These are phyloP conservation scores for Galendromus occidentalis DNA, from an alignment of 1,140 invertebrate species.

Conservation along the genomic window DNA sequence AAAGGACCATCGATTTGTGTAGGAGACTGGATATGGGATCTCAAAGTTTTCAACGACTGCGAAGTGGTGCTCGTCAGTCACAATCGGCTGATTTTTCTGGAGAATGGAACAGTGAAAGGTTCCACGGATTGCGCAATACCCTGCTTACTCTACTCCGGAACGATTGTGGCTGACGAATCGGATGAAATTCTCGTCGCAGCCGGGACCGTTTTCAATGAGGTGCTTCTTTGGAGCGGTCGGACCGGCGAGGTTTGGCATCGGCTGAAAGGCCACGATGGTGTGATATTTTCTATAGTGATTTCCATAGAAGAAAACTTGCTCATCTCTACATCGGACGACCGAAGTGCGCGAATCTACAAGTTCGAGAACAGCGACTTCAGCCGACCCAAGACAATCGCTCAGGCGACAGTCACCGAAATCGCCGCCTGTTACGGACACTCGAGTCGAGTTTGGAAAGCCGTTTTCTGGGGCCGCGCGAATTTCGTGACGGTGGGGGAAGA, in stretches of 20 bases:
- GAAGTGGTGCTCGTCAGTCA: background rate
- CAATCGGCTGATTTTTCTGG: background rate
- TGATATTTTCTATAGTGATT: background rate
- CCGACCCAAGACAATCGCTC: background rate
- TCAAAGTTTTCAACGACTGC: background rate
- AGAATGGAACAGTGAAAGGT: background rate
- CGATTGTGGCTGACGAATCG: background rate
- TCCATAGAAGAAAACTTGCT: background rate
- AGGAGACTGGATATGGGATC: conserved; percentile 4
- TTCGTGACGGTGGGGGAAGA: background rate
- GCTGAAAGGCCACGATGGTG: background rate
- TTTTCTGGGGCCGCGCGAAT: background rate
- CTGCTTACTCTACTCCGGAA: background rate
- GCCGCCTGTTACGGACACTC: background rate
- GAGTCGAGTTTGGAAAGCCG: background rate
- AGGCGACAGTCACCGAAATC: background rate
- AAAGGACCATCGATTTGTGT: background rate
- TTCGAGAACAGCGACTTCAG: background rate
- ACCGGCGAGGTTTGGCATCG: background rate
- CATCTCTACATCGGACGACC: background rate
- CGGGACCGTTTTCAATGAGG: background rate
- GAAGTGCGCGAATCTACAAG: background rate
- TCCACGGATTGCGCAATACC: background rate
- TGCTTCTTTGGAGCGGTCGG: background rate
- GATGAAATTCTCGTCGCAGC: background rate